phyloP scores from a whole-genome alignment of 2,888 invertebrate genomes.

The Orchestes rusci region DNA sequence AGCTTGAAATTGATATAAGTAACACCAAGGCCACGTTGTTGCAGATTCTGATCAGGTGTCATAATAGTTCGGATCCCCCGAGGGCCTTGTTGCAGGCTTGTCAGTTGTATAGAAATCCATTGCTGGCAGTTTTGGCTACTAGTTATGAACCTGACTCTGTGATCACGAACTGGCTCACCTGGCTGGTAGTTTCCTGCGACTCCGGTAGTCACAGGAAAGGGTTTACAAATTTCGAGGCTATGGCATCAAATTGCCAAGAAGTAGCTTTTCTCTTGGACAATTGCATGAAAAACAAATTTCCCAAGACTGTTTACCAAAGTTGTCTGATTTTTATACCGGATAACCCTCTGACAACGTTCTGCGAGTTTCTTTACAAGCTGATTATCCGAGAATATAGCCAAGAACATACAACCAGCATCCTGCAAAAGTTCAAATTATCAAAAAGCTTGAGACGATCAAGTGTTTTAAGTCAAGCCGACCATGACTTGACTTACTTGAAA shows the following conservation, averaged over 20 bases:
- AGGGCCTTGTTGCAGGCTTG: slow-evolving; percentile 56
- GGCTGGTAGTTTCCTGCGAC: slow-evolving; percentile 44
- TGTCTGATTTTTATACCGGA: slow-evolving; percentile 65
- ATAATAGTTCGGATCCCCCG: slow-evolving; percentile 63
- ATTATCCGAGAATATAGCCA: slow-evolving; percentile 37
- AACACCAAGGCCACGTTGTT: slow-evolving; percentile 44
- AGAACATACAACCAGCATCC: slow-evolving; percentile 30
- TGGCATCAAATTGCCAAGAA: slow-evolving; percentile 25
- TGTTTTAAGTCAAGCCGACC: slow-evolving; percentile 35
- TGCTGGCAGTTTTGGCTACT: slow-evolving; percentile 59
- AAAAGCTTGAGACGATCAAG: slow-evolving; percentile 35
- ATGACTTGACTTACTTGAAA: slow-evolving; percentile 45
- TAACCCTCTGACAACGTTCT: slow-evolving; percentile 49
- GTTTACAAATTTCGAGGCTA: slow-evolving; percentile 31
- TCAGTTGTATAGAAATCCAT: slow-evolving; percentile 50
- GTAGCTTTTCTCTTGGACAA: slow-evolving; percentile 45
- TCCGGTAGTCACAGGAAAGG: slow-evolving; percentile 21
- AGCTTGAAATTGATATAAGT: slow-evolving; percentile 43
- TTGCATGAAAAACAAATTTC: slow-evolving; percentile 50
- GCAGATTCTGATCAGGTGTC: slow-evolving; percentile 58
- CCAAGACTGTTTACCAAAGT: slow-evolving; percentile 56
- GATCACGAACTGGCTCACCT: slow-evolving; percentile 55
- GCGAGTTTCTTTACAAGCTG: slow-evolving; percentile 37
- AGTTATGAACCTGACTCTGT: slow-evolving; percentile 63
- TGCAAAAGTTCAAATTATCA: slow-evolving; percentile 41